These are phyloP conservation scores for Nyleta sp. DNA, from an alignment of 2,888 invertebrate genomes.

Conservation along the genomic window DNA sequence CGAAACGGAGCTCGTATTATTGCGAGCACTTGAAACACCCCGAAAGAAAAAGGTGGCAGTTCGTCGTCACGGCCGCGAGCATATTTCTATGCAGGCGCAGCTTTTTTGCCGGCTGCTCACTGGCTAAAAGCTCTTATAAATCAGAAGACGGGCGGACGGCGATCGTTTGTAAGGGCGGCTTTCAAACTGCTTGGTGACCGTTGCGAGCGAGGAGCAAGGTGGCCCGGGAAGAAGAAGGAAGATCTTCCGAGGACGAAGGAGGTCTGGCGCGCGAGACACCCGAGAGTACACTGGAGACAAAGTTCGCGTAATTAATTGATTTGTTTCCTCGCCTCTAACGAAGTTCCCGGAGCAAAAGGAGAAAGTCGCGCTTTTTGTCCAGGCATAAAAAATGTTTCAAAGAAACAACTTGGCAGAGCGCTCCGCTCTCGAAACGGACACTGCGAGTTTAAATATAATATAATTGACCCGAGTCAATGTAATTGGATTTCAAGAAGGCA, in stretches of 20 bases:
- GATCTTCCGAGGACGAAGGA: conserved; percentile 59
- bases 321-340: conserved; percentile 67
- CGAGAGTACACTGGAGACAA: conserved; percentile 55
- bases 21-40: conserved; percentile 43
- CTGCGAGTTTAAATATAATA: conserved; percentile 29
- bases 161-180: conserved; percentile 78
- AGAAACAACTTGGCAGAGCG: conserved; percentile 51
- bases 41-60: conserved; percentile 55
- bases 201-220: conserved; percentile 52
- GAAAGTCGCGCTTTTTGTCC: conserved; percentile 51
- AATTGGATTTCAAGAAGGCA: conserved; percentile 32
- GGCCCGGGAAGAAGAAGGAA: conserved; percentile 58
- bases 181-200: conserved; percentile 66
- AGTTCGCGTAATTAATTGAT: conserved; percentile 68
- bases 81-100: conserved; percentile 71
- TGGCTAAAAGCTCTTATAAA: conserved; percentile 82
- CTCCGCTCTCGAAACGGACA: conserved; percentile 11
- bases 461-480: conserved; percentile 25
- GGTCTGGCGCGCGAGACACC: conserved; percentile 55
- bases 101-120: conserved; percentile 72
- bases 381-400: conserved; percentile 44
- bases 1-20: conserved; percentile 37
- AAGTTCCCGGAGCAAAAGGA: conserved; percentile 54
- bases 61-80: conserved; percentile 65
- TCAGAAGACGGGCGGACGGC: conserved; percentile 77